Conservation (phyloP, 2,797 vertebrate genomes). For the Tachyglossus aculeatus region DNA sequence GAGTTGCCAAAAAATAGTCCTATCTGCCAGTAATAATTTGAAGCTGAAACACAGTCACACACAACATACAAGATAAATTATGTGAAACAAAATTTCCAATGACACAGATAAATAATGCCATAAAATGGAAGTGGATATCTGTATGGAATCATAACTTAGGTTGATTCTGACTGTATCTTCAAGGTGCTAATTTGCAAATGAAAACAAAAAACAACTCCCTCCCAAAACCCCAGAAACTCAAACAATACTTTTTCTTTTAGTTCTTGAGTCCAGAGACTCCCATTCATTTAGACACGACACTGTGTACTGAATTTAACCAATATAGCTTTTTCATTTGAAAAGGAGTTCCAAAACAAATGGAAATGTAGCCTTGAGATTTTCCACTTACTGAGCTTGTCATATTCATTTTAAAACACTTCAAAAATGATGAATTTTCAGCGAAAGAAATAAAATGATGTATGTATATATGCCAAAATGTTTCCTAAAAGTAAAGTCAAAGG, state of each 20-base stretch:
- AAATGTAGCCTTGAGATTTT: no score
- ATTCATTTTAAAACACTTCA: no score
- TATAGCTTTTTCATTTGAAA: background rate
- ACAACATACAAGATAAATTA: slow-evolving; percentile 41
- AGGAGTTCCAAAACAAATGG: no score
- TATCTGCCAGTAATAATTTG: slow-evolving; percentile 51
- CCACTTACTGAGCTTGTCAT: no score
- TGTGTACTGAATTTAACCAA: background rate
- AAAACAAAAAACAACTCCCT: no score
- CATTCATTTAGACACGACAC: rapidly evolving
- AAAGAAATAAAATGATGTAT: no score
- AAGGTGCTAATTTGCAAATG: background rate
- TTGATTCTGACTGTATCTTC: background rate
- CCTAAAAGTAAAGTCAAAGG: no score
- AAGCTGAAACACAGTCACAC: slow-evolving; percentile 54
- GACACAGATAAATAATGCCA: slow-evolving; percentile 41
- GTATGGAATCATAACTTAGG: no score
- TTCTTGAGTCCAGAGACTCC: background rate
- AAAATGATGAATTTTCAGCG: no score
- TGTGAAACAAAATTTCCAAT: slow-evolving; percentile 13
- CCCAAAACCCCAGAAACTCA: background rate
- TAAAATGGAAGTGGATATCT: slow-evolving; percentile 14
- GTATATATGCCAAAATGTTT: no score
- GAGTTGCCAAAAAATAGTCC: slow-evolving; percentile 28
- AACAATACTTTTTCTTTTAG: background rate